Evolutionary conservation across 2,113 vertebrate species (phyloP).

Genomic region (Struthio camelus): DNA sequence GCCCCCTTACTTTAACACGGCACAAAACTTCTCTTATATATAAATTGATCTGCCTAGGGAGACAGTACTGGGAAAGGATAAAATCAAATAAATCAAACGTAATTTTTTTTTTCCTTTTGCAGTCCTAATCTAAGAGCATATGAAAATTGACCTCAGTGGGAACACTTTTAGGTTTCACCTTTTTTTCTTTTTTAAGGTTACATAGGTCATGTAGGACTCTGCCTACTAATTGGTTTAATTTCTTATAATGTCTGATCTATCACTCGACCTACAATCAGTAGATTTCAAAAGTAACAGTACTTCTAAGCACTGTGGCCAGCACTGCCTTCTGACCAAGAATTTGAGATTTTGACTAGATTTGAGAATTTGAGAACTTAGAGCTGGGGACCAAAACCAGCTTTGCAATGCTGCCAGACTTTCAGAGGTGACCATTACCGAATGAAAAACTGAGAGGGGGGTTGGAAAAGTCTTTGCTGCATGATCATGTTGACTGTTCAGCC

Average conservation of each 20-base stretch:
- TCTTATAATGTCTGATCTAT: neutral
- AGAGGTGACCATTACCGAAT: neutral
- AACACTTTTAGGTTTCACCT: neutral
- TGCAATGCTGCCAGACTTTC: neutral
- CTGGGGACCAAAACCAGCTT: neutral
- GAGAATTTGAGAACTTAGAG: rapidly evolving
- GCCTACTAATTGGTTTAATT: neutral
- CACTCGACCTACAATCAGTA: neutral
- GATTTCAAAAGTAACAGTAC: neutral
- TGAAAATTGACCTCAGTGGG: neutral
- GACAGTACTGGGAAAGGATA: neutral
- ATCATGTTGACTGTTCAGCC: too few relatives aligned
- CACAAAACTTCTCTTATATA: neutral
- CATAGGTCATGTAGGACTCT: neutral
- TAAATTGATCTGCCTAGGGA: neutral
- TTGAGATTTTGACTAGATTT: too few relatives aligned
- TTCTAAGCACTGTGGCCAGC: neutral
- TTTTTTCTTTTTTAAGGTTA: neutral
- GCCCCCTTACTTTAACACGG: neutral
- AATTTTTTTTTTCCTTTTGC: neutral
- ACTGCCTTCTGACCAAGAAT: neutral
- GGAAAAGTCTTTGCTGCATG: neutral
- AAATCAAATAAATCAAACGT: neutral
- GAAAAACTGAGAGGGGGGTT: too few relatives aligned
- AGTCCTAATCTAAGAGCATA: neutral